A percentile compares a stretch with the other conserved stretches of the same genome.
phyloP scores from a whole-genome alignment of 2,888 invertebrate genomes.

The Caradrina kadenii region DNA sequence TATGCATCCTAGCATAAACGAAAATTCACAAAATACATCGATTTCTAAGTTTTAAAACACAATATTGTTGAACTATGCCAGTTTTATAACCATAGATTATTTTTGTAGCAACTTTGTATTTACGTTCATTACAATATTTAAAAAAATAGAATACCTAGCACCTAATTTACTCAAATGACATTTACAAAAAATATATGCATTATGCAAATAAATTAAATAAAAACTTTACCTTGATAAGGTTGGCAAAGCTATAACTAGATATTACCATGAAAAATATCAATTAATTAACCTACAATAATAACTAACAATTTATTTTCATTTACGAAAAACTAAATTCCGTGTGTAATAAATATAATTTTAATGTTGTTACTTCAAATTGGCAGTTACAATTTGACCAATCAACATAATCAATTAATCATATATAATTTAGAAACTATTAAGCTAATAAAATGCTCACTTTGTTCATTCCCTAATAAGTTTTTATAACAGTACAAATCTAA shows the following conservation, averaged over 20 bases:
- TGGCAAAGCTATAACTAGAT: slow-evolving; percentile 42
- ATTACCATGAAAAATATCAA: slow-evolving; percentile 52
- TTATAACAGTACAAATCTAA: slow-evolving; percentile 56
- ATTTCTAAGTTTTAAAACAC: slow-evolving; percentile 12
- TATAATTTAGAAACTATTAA: slow-evolving; percentile 39
- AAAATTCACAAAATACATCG: slow-evolving; percentile 5
- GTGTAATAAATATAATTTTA: slow-evolving; percentile 43
- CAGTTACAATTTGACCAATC: slow-evolving; percentile 15
- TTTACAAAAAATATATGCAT: slow-evolving; percentile 63
- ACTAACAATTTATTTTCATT: slow-evolving; percentile 26
- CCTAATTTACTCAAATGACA: slow-evolving; percentile 52
- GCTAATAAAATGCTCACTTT: slow-evolving; percentile 56
- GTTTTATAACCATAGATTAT: slow-evolving; percentile 22
- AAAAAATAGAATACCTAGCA: slow-evolving; percentile 58
- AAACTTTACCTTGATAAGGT: slow-evolving; percentile 28
- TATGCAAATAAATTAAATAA: slow-evolving; percentile 63
- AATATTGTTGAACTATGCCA: slow-evolving; percentile 3
- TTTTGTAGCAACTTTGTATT: slow-evolving; percentile 21
- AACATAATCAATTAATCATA: slow-evolving; percentile 5
- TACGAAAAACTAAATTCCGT: slow-evolving; percentile 34
- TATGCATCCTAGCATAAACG: slow-evolving; percentile 3
- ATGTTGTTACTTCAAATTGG: slow-evolving; percentile 17
- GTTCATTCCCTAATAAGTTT: slow-evolving; percentile 51
- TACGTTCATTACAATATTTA: slow-evolving; percentile 43
- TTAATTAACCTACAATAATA: slow-evolving; percentile 36